A percentile compares a stretch with the other conserved stretches of the same genome.
Evolutionary conservation across 2,113 vertebrate genomes (phyloP).

Genomic region (Mesocricetus auratus): DNA sequence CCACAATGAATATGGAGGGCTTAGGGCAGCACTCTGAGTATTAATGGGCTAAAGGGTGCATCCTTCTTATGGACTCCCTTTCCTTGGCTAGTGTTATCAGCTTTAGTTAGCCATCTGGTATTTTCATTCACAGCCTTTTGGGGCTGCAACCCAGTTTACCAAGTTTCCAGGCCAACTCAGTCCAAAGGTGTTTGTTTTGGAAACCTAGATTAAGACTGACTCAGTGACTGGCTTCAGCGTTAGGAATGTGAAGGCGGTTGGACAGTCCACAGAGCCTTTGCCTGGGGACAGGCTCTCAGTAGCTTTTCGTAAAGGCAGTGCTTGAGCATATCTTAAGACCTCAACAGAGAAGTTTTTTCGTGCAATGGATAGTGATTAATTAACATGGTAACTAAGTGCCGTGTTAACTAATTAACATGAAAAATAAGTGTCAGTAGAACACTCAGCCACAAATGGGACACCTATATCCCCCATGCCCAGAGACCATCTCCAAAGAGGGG

Average conservation of each 20-base stretch:
- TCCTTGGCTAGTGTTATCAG: neutral
- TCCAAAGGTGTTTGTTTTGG: conserved; percentile 58
- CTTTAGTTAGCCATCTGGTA: conserved; percentile 16
- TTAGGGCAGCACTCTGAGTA: neutral
- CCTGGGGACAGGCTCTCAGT: neutral
- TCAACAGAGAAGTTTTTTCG: neutral
- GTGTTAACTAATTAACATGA: neutral
- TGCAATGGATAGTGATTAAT: neutral
- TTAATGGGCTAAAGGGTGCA: neutral
- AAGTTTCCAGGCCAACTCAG: conserved; percentile 35
- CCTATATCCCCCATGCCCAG: neutral
- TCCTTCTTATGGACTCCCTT: neutral
- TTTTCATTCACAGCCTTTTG: conserved; percentile 14
- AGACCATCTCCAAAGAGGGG: neutral
- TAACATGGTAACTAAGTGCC: neutral
- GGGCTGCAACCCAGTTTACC: neutral
- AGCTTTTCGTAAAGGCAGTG: neutral
- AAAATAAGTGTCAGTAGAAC: neutral
- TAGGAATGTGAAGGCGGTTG: neutral
- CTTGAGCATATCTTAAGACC: neutral
- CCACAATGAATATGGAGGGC: neutral
- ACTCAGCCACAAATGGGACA: neutral
- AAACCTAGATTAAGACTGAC: conserved; percentile 49
- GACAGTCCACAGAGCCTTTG: neutral
- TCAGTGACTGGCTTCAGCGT: neutral